Conservation (phyloP, 1,140 invertebrate species). For the Philotrypesis tridentata region DNA sequence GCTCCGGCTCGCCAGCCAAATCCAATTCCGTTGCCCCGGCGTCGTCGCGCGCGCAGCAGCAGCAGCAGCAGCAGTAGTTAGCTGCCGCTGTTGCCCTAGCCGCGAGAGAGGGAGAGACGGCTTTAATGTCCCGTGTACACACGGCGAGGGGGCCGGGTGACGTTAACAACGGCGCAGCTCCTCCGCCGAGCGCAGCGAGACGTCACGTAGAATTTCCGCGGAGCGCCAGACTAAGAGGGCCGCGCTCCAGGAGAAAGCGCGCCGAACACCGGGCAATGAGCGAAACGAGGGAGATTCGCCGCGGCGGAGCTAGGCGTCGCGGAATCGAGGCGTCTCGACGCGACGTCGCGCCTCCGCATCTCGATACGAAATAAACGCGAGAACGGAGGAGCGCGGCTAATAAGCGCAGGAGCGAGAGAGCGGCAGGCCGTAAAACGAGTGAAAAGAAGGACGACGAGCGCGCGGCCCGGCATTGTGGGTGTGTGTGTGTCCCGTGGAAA, state of each 20-base stretch:
- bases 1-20: slow-evolving; percentile 29
- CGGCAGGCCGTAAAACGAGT: slow-evolving; percentile 4
- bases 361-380: too few relatives aligned
- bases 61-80: slow-evolving; percentile 39
- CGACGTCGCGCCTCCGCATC: too few relatives aligned
- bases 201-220: slow-evolving; percentile 15
- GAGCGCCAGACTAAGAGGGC: neutral
- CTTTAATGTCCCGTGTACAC: slow-evolving; percentile 38
- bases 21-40: slow-evolving; percentile 28
- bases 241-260: too few relatives aligned
- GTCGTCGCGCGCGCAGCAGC: too few relatives aligned
- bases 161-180: slow-evolving; percentile 40
- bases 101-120: too few relatives aligned
- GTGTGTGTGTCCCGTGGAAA: slow-evolving; percentile 12
- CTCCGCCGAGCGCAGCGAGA: slow-evolving; percentile 28
- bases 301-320: neutral
- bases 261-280: too few relatives aligned
- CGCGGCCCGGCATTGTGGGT: too few relatives aligned
- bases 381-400: neutral
- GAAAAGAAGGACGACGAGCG: neutral
- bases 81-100: slow-evolving; percentile 1
- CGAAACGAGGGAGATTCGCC: too few relatives aligned
- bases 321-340: neutral
- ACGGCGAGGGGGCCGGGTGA: neutral
- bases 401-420: neutral